phyloP scores from a whole-genome alignment of 2,113 vertebrate species.

The Numenius arquata region DNA sequence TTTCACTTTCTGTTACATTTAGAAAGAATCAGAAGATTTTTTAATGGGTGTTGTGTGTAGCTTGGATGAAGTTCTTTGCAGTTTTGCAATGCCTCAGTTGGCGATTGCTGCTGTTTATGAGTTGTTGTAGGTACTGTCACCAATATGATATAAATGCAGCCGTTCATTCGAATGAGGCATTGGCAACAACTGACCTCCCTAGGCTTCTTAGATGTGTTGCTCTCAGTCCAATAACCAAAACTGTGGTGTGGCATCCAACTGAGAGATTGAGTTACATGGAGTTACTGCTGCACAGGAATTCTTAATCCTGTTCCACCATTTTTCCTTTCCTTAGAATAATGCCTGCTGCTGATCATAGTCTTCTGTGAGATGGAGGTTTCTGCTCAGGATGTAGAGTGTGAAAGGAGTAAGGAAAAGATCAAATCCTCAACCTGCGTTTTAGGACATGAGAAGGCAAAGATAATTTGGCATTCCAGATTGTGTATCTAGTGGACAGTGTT shows the following conservation, averaged over 20 bases:
- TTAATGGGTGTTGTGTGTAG: background rate
- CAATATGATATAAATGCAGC: background rate
- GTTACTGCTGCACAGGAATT: background rate
- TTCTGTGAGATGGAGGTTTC: background rate
- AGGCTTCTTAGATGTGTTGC: background rate
- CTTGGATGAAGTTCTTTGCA: background rate
- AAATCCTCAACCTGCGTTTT: background rate
- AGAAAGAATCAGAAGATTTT: background rate
- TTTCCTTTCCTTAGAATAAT: background rate
- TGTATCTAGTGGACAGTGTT: background rate
- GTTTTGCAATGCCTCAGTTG: background rate
- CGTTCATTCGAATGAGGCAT: background rate
- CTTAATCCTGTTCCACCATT: background rate
- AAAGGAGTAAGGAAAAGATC: background rate
- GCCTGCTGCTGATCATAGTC: background rate
- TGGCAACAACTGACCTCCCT: background rate
- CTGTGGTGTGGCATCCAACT: rapidly evolving
- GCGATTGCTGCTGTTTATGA: background rate
- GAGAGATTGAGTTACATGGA: background rate
- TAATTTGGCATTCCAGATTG: background rate
- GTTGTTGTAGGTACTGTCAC: background rate
- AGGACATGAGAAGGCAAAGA: background rate
- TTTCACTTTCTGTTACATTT: background rate
- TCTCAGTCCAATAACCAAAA: background rate
- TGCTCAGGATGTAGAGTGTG: background rate